phyloP scores from a whole-genome alignment of 2,113 vertebrate genomes.

The Cacatua alba region DNA sequence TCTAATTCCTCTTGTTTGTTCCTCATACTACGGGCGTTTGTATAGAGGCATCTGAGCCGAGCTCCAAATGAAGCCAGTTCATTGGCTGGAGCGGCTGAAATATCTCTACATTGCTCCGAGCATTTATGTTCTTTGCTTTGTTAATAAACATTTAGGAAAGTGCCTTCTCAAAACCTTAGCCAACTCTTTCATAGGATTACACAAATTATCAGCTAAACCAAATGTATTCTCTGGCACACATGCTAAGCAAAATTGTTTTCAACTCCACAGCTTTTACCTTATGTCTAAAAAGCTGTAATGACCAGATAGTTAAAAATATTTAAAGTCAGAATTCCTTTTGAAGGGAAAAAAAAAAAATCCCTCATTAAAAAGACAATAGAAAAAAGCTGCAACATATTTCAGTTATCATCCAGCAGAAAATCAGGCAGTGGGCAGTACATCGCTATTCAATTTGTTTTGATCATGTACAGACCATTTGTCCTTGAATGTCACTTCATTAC shows the following conservation, averaged over 20 bases:
- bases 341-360: not conserved
- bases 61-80: no score
- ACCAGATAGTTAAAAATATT: not conserved
- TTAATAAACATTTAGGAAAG: not conserved
- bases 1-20: no score
- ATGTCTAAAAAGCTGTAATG: not conserved
- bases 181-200: not conserved
- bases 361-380: not conserved
- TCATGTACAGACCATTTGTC: not conserved
- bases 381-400: not conserved
- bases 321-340: not conserved
- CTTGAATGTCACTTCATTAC: not conserved
- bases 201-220: not conserved
- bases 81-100: no score
- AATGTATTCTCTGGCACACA: not conserved
- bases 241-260: not conserved
- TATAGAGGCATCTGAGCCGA: no score
- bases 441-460: not conserved
- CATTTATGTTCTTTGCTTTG: not conserved
- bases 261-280: not conserved
- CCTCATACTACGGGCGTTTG: no score
- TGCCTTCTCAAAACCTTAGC: not conserved
- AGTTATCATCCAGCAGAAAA: not conserved
- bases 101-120: no score
- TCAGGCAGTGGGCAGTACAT: not conserved